Base-by-base conservation (phyloP, 2,888 invertebrate species). In the Disparrhopalites patrizii region DNA sequence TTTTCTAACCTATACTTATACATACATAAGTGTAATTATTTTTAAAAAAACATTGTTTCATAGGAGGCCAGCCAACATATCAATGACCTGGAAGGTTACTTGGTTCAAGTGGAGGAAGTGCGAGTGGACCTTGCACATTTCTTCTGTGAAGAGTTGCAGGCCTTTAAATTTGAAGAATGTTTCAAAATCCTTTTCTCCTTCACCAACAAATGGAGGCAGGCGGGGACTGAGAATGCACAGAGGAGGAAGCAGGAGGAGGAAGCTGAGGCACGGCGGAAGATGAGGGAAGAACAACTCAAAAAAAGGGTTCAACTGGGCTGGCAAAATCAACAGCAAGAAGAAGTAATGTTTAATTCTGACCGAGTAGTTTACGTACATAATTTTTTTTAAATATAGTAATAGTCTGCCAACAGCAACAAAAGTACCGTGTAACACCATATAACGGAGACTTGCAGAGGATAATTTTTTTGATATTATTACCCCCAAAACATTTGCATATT, bases 131-230 rank as follows among this genome's bases (percentile, higher is more conserved):
- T 97, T 40, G 87, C 93, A 0, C 90, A 91, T 60, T 96, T 95
- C 81, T 95, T 97, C 81, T 97, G 96, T 79, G 97, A 97, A 79
- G 95, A 96, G 77, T 84, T 87, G 0, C 86, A 85, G 60, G 85
- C 89, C 0, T 97, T 97, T 79, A 93, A 93, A 79, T 82, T 97
- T 43, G 95, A 97, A 78, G 96, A 97, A 78, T 95, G 95, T 77
- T 92, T 94, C 77, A 88, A 89, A 80, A 89, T 91, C 72, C 87
- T 97, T 78, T 89, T 90, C 76, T 86, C 85, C 52, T 96, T 97
- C 82, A 93, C 93, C 79, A 85, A 86, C 70, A 90, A 91, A 80
- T 93, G 93, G 81, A 87, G 86, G 63, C 87, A 90, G 73, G 91
- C 92, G 0, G 87, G 89, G 13, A 81, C 85, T 67, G 95, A 96